Evolutionary conservation across 2,113 vertebrate genomes (phyloP).

Genomic region (Ahaetulla prasina): DNA sequence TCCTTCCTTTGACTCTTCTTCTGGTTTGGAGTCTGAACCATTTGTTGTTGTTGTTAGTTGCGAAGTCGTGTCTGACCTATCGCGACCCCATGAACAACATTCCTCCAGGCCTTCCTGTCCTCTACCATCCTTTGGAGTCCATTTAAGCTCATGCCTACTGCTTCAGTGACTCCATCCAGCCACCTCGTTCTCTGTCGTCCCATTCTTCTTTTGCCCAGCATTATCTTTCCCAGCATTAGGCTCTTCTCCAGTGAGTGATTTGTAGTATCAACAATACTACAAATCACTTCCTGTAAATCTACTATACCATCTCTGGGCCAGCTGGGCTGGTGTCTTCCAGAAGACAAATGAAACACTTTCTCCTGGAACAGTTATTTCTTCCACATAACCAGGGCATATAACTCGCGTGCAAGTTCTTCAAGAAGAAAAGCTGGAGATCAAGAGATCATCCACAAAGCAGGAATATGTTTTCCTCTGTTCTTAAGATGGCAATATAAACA

Average conservation of each 20-base stretch:
- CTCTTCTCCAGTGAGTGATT: too few relatives aligned
- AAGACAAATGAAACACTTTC: background rate
- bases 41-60: too few relatives aligned
- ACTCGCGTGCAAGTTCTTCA: background rate
- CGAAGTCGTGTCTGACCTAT: too few relatives aligned
- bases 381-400: background rate
- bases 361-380: background rate
- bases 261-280: background rate
- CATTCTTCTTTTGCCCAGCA: too few relatives aligned
- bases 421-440: background rate
- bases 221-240: too few relatives aligned
- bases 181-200: too few relatives aligned
- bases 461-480: background rate
- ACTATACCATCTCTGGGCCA: background rate
- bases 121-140: too few relatives aligned
- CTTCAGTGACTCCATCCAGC: too few relatives aligned
- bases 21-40: background rate
- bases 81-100: too few relatives aligned
- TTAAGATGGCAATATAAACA: background rate
- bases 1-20: background rate
- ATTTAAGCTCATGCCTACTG: too few relatives aligned
- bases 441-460: background rate
- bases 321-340: background rate
- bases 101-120: too few relatives aligned
- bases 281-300: background rate